Conservation (phyloP, 1,140 invertebrate genomes). For the Matsumurasca onukii region DNA sequence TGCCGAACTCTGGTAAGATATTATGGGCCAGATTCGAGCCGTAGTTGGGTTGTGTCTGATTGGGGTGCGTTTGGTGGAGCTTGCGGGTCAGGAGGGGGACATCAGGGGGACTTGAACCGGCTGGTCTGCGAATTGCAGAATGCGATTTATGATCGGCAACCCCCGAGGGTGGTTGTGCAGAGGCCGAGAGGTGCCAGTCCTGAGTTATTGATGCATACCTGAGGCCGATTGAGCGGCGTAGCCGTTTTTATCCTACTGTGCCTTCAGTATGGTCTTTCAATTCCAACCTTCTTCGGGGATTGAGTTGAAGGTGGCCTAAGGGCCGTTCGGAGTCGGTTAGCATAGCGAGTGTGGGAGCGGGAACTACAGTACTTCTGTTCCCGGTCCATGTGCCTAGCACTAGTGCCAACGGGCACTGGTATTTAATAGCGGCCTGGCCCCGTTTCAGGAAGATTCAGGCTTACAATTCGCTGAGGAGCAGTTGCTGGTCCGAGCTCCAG, state of each 20-base stretch:
- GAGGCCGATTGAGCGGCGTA: not conserved
- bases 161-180: no score
- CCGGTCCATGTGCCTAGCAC: not conserved
- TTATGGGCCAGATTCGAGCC: no score
- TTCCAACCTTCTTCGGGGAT: no score
- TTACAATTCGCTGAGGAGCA: not conserved
- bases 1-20: no score
- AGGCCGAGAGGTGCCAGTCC: no score
- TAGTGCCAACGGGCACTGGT: not conserved
- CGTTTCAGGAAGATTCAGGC: not conserved
- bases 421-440: not conserved
- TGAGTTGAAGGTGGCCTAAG: not conserved
- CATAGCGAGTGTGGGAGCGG: not conserved
- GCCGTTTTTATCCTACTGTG: not conserved
- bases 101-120: no score
- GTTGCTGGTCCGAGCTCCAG: not conserved
- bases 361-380: slow-evolving; percentile 1
- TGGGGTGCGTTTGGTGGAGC: no score
- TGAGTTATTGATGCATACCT: not conserved
- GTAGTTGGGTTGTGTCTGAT: no score
- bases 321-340: not conserved
- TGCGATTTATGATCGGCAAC: no score
- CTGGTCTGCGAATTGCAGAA: no score
- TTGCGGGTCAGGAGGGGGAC: no score
- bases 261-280: no score